Evolutionary conservation across 2,797 vertebrate genomes (phyloP), one percentile per base, ranked within the genome.

Genomic region (Pangasius sanitwongsei): DNA sequence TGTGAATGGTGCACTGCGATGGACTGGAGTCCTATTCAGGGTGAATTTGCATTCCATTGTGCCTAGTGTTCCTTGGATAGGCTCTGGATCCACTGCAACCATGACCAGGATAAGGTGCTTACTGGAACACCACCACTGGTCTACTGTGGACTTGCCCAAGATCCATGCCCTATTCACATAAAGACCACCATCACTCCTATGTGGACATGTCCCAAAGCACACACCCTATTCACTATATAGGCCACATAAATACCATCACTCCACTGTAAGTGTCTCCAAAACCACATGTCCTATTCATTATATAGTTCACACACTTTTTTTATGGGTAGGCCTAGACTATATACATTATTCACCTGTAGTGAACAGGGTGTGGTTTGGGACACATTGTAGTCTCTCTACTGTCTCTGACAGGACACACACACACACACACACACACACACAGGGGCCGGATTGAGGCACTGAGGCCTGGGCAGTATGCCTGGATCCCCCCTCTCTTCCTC

Each of bases 401-500:
- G 69, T 86, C 69, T 86, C 53, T 86, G 20, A 86, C 50, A 86
- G 31, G 59, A 65, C 25, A 83, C 63, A 31, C 61, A 63, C 25
- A 83, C 41, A 65, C 61, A 63, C 59, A 61, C 59, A 63, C 23
- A 63, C 81, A 41, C 83, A 70, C 83, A 69, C 70, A 83, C 82
- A 55, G 31, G 57, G 87, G 57, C 86, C 72, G 53, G 90, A 89
- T 69, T 57, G 65, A 89, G 87, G 28, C 87, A 41, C 87, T 74
- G 86, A 85, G 84, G 87, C 28, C 77, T 15, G 84, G 89, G 91
- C 90, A 70, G 28, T 1, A 25, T 78, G 88, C 87, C 88, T 55
- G 83, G 67, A 87, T 59, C 75, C 83, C n/a, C 89, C 82, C 89
- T 83, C 44, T 80, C 89, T 90, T 90, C 89, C 90, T 89, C 89